Evolutionary conservation across 2,797 vertebrate genomes (phyloP).

Genomic region (Gouania willdenowi): DNA sequence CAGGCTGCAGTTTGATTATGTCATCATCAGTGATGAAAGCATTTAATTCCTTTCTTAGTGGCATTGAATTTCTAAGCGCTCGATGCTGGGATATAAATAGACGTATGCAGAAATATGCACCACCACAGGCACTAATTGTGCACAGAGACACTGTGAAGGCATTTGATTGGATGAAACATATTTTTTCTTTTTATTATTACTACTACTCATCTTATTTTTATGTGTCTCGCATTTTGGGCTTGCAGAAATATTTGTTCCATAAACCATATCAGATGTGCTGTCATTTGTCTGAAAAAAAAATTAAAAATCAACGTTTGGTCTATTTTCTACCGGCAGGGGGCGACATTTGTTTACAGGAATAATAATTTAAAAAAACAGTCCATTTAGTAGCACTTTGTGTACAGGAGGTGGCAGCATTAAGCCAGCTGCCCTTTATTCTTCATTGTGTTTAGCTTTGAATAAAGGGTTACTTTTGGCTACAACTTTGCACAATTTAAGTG

Average conservation of each 20-base stretch:
- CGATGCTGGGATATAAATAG: conserved; percentile 60
- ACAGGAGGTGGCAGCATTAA: conserved; percentile 47
- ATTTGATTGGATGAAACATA: no score
- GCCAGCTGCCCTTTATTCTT: conserved; percentile 17
- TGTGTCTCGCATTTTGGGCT: no score
- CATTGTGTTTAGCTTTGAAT: conserved; percentile 18
- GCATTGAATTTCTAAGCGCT: conserved; percentile 34
- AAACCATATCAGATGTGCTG: conserved; percentile 2
- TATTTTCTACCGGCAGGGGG: conserved; percentile 44
- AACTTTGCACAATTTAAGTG: no score
- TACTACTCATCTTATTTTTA: no score
- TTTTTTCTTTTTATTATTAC: not conserved
- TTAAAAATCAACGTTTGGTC: not conserved
- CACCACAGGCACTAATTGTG: conserved; percentile 29
- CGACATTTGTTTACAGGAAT: no score
- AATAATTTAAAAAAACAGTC: no score
- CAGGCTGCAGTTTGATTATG: conserved; percentile 53
- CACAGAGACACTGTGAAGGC: conserved; percentile 6
- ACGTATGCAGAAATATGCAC: conserved; percentile 28
- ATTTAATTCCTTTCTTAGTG: conserved; percentile 64
- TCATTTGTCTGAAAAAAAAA: no score
- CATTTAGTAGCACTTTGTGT: not conserved
- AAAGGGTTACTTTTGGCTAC: no score
- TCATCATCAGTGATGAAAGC: conserved; percentile 60
- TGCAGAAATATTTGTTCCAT: not conserved